Conservation (phyloP, 2,113 vertebrate species). For the Zosterops japonicus region DNA sequence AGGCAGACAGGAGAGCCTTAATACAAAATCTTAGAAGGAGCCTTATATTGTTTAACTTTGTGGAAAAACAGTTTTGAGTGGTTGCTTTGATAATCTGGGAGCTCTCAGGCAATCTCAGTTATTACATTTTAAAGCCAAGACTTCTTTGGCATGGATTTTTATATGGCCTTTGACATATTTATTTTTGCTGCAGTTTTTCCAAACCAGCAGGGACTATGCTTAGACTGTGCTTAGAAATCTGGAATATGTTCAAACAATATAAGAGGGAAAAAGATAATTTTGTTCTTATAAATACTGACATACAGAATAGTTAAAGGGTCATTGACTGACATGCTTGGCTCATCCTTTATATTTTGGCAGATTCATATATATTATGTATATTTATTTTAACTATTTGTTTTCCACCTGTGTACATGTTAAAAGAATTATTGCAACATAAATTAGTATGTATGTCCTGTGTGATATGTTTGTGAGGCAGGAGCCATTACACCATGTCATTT, state of each 20-base stretch:
- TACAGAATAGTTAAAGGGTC: background rate
- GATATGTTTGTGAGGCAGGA: background rate
- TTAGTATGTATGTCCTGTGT: background rate
- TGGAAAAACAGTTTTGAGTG: background rate
- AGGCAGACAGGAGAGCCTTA: background rate
- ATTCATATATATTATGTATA: background rate
- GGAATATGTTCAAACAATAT: background rate
- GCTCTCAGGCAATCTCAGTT: background rate
- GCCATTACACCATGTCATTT: background rate
- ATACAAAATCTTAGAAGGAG: background rate
- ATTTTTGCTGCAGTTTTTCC: conserved; percentile 27
- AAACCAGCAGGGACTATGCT: background rate
- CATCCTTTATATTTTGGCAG: background rate
- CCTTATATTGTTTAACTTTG: background rate
- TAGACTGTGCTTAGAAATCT: background rate
- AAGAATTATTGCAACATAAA: background rate
- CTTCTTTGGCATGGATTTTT: background rate
- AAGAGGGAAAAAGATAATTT: background rate
- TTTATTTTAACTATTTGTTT: background rate
- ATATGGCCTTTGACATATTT: conserved; percentile 7
- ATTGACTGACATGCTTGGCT: background rate
- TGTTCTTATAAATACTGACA: background rate
- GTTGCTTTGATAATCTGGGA: background rate
- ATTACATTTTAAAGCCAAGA: background rate
- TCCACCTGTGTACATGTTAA: background rate